Conservation (phyloP, 2,797 vertebrate species). For the Catharus ustulatus region DNA sequence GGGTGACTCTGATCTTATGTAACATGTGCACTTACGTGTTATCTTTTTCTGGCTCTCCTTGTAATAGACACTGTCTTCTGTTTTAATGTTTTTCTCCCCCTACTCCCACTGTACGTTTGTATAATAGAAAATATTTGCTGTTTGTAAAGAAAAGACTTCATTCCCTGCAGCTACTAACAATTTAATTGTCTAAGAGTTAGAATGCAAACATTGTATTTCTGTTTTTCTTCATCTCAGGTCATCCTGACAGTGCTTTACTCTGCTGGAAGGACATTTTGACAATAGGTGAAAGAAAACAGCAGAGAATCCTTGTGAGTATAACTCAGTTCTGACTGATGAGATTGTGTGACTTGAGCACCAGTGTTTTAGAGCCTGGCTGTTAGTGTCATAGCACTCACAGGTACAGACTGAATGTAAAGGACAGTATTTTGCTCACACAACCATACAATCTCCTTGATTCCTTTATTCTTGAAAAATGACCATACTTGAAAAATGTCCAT, state of each 20-base stretch:
- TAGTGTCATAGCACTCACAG: neutral
- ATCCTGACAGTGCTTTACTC: slow-evolving; percentile 4
- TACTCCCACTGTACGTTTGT: neutral
- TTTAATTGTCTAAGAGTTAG: slow-evolving; percentile 43
- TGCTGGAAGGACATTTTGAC: slow-evolving; percentile 25
- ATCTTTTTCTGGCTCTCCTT: neutral
- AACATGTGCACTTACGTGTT: neutral
- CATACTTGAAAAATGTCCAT: neutral
- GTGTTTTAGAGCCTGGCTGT: neutral
- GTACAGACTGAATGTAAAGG: neutral
- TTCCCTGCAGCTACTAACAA: neutral
- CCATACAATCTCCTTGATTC: neutral
- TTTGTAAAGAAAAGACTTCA: slow-evolving; percentile 33
- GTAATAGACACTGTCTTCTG: neutral
- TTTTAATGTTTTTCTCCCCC: neutral
- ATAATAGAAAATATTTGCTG: slow-evolving; percentile 21
- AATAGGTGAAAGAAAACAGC: slow-evolving; percentile 9
- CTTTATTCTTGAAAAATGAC: neutral
- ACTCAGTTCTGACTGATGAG: neutral
- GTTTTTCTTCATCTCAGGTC: slow-evolving; percentile 35
- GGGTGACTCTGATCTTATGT: neutral
- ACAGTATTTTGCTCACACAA: neutral
- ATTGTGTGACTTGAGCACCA: neutral
- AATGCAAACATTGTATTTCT: slow-evolving; percentile 32
- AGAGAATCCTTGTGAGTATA: neutral